phyloP scores from a whole-genome alignment of 2,888 invertebrate genomes.

The Aleiodes testaceus region DNA sequence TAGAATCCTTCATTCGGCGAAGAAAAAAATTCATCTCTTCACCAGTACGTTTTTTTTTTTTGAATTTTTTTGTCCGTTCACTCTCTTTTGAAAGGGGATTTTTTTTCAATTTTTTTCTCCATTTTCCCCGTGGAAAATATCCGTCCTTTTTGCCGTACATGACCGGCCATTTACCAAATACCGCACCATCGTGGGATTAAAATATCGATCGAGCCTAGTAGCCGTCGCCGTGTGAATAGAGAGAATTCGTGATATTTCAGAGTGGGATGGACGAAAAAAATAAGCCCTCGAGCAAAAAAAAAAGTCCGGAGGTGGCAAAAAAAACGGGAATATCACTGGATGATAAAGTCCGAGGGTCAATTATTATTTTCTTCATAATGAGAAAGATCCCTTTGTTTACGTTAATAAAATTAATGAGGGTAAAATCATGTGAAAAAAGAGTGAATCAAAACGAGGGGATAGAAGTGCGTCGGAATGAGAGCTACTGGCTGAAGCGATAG shows the following conservation, averaged over 20 bases:
- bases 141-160: neutral
- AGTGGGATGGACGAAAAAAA: slow-evolving; percentile 16
- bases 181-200: slow-evolving; percentile 72
- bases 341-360: neutral
- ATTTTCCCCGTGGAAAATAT: slow-evolving; percentile 9
- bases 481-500: slow-evolving; percentile 61
- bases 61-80: slow-evolving; percentile 35
- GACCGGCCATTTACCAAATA: slow-evolving; percentile 66
- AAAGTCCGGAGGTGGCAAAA: neutral
- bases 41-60: neutral
- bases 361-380: slow-evolving; percentile 30
- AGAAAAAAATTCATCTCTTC: neutral
- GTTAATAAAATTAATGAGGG: slow-evolving; percentile 26
- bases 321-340: neutral
- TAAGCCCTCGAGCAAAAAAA: slow-evolving; percentile 13
- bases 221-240: slow-evolving; percentile 36
- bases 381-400: neutral
- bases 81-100: neutral
- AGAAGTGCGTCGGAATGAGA: slow-evolving; percentile 57
- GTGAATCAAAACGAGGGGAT: slow-evolving; percentile 11
- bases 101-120: neutral
- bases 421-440: slow-evolving; percentile 28
- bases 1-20: slow-evolving; percentile 28
- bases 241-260: slow-evolving; percentile 38
- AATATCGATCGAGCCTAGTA: slow-evolving; percentile 70